A percentile compares a stretch with the other conserved stretches of the same genome.
Evolutionary conservation across 2,797 vertebrate species (phyloP).

Genomic region (Urosaurus nigricauda): DNA sequence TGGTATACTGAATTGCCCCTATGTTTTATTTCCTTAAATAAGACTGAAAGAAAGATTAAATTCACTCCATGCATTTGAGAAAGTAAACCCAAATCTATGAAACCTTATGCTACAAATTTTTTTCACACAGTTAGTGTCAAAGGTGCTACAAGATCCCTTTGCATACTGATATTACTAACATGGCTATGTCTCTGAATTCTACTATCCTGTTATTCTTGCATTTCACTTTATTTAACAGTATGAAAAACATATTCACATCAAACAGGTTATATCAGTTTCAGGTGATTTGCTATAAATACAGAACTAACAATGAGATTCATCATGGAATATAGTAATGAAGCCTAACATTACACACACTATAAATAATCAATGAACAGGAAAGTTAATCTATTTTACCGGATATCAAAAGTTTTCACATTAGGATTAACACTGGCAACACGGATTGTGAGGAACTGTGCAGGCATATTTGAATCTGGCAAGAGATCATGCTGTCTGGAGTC

Average conservation of each 20-base stretch:
- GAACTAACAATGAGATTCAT: neutral
- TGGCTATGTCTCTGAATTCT: too few species aligned
- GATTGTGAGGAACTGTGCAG: slow-evolving; percentile 91
- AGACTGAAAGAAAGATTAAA: neutral
- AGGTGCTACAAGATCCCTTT: too few species aligned
- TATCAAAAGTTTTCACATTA: slow-evolving; percentile 83
- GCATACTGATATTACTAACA: too few species aligned
- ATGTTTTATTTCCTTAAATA: neutral
- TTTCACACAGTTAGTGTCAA: too few species aligned
- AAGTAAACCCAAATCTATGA: too few species aligned
- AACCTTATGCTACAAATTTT: too few species aligned
- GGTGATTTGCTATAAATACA: neutral
- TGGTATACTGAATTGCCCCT: too few species aligned
- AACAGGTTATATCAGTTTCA: neutral
- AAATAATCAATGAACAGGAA: neutral
- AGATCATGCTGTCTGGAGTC: slow-evolving; percentile 90
- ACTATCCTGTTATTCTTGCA: neutral
- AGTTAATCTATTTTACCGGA: slow-evolving; percentile 81
- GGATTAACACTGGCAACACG: slow-evolving; percentile 87
- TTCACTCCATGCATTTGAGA: too few species aligned
- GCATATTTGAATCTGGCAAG: slow-evolving; percentile 86
- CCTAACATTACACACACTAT: neutral
- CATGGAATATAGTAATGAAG: neutral
- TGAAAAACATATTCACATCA: neutral
- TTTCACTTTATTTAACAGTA: neutral